Percentiles rank a stretch among this genome's conserved stretches.
phyloP scores from a whole-genome alignment of 2,113 vertebrate species.

The Poeciliopsis prolifica region DNA sequence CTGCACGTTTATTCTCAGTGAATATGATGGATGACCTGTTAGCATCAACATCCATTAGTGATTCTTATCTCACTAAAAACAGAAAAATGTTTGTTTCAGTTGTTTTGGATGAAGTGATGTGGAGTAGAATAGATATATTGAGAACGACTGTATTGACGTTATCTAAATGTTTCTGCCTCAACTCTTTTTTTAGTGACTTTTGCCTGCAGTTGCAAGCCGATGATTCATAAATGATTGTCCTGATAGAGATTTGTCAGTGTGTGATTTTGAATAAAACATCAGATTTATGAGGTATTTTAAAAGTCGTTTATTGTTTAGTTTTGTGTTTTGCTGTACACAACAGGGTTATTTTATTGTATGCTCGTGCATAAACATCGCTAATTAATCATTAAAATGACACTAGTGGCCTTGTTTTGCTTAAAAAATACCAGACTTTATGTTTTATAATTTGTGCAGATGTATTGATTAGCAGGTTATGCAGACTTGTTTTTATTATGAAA shows the following conservation, averaged over 20 bases:
- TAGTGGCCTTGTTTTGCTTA: background rate
- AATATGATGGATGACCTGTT: constrained; percentile 40
- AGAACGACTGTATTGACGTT: background rate
- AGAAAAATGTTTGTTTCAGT: background rate
- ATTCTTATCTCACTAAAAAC: constrained; percentile 16
- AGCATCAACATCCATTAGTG: background rate
- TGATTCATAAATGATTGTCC: background rate
- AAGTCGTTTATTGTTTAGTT: background rate
- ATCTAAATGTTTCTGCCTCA: background rate
- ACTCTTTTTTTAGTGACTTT: background rate
- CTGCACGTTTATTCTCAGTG: constrained; percentile 25
- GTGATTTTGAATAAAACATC: background rate
- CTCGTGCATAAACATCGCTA: background rate
- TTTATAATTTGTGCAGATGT: background rate
- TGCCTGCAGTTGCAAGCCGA: background rate
- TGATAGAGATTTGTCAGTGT: background rate
- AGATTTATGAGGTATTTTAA: background rate
- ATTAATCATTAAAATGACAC: background rate
- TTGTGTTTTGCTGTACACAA: background rate
- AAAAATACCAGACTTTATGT: background rate
- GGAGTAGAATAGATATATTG: background rate
- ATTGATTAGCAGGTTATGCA: background rate
- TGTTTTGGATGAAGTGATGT: background rate
- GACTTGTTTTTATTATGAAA: background rate
- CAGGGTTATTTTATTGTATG: background rate